Percentiles rank a stretch among this genome's conserved stretches.
Conservation (phyloP, 2,888 invertebrate species). For the Phorcus lineatus region DNA sequence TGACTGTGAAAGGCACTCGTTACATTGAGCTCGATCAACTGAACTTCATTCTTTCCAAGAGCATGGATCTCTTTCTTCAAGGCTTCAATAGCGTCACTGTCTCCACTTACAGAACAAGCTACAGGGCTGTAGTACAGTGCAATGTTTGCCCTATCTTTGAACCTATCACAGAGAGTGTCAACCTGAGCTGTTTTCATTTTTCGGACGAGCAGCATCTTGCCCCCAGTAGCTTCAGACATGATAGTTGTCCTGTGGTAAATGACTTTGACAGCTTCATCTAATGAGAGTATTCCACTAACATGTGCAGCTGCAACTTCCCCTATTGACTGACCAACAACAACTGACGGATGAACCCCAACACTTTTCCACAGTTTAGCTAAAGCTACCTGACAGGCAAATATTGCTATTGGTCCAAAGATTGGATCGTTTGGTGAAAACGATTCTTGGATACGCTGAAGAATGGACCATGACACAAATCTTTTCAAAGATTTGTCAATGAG, state of each 20-base stretch:
- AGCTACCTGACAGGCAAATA: too few species aligned
- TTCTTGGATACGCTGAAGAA: too few species aligned
- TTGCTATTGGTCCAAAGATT: too few species aligned
- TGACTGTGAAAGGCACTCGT: too few species aligned
- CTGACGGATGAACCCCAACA: too few species aligned
- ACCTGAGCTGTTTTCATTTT: too few species aligned
- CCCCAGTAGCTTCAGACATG: slow-evolving; percentile 36
- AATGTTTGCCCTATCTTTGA: slow-evolving; percentile 35
- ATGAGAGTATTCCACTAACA: slow-evolving; percentile 41
- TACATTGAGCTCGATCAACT: slow-evolving; percentile 41
- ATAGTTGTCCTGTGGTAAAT: too few species aligned
- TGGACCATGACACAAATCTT: slow-evolving; percentile 39
- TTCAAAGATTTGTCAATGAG: slow-evolving; percentile 44
- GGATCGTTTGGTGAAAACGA: slow-evolving; percentile 42
- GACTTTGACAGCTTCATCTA: slow-evolving; percentile 48
- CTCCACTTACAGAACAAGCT: slow-evolving; percentile 50
- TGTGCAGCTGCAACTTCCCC: slow-evolving; percentile 59
- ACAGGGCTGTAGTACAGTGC: too few species aligned
- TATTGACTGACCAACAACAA: slow-evolving; percentile 60
- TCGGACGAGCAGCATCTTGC: slow-evolving; percentile 53
- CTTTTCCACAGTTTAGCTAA: too few species aligned
- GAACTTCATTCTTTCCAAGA: background rate
- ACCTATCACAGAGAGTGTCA: slow-evolving; percentile 27
- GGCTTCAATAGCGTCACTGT: slow-evolving; percentile 34
- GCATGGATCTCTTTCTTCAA: slow-evolving; percentile 36